Percentiles rank a stretch among this genome's conserved stretches.
These are phyloP conservation scores for Drosophila maculinotata DNA, from an alignment of 2,888 invertebrate genomes.

Conservation along the genomic window DNA sequence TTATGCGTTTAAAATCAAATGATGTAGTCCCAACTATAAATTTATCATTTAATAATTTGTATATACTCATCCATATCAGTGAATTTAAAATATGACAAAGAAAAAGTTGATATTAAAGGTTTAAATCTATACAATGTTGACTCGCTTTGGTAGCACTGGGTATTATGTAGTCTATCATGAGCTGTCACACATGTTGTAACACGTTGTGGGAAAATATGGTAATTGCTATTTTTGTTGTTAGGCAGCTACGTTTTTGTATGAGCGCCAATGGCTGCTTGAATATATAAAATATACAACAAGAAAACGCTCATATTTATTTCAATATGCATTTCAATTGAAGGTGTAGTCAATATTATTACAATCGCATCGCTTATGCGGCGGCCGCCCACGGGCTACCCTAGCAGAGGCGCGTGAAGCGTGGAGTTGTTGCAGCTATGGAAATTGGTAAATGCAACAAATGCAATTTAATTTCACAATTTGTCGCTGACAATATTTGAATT, in stretches of 20 bases:
- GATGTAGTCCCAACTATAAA: too few relatives aligned
- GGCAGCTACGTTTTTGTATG: constrained; percentile 5
- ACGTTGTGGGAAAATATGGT: constrained; percentile 46
- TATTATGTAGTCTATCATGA: neutral
- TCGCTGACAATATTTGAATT: constrained; percentile 21
- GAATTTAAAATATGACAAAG: too few relatives aligned
- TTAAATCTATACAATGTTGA: too few relatives aligned
- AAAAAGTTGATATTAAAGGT: too few relatives aligned
- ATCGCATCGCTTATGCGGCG: constrained; percentile 20
- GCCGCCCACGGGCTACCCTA: neutral
- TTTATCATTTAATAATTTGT: too few relatives aligned
- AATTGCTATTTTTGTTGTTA: constrained; percentile 31
- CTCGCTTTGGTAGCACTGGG: too few relatives aligned
- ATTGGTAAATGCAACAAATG: constrained; percentile 5
- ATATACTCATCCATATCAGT: too few relatives aligned
- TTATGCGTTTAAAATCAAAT: too few relatives aligned
- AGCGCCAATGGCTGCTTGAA: constrained; percentile 7
- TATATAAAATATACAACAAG: constrained; percentile 11
- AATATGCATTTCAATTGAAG: constrained; percentile 46
- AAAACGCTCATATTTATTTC: constrained; percentile 39
- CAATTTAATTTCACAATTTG: constrained; percentile 24
- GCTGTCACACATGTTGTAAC: constrained; percentile 4
- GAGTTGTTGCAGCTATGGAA: constrained; percentile 14
- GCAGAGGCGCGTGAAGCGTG: neutral
- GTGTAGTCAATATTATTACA: constrained; percentile 50